Percentiles rank a stretch among this genome's conserved stretches.
Conservation (phyloP, 2,797 vertebrate genomes). For the Tympanoctomys barrerae region DNA sequence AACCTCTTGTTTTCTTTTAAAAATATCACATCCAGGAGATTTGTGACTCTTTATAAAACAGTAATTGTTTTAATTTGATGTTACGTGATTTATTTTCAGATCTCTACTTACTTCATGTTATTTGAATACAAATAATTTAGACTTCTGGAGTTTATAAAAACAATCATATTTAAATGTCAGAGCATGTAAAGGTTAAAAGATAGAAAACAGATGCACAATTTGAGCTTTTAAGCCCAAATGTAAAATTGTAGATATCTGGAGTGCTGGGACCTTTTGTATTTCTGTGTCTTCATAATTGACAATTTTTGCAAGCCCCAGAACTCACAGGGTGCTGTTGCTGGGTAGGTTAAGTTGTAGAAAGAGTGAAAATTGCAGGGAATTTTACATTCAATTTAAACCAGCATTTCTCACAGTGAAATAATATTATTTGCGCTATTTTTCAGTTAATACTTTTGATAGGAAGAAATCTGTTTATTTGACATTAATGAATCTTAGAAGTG, state of each 20-base stretch:
- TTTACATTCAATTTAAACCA: not conserved
- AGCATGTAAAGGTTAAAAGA: constrained; percentile 49
- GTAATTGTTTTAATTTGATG: constrained; percentile 35
- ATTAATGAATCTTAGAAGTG: not conserved
- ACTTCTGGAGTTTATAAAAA: not conserved
- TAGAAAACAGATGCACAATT: not conserved
- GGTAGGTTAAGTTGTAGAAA: not conserved
- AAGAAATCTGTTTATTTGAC: not conserved
- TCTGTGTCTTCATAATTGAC: not conserved
- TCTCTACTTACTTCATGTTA: constrained; percentile 28
- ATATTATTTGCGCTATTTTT: constrained; percentile 30
- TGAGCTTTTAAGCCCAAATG: not conserved
- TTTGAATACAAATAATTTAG: constrained; percentile 42
- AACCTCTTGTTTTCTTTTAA: constrained; percentile 28
- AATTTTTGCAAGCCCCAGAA: not conserved
- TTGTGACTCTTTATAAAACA: constrained; percentile 5
- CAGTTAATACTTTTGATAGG: not conserved
- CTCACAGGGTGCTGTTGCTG: not conserved
- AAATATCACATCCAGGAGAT: constrained; percentile 49
- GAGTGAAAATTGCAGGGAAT: not conserved
- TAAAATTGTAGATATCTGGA: not conserved
- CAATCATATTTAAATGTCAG: constrained; percentile 41
- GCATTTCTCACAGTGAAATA: not conserved
- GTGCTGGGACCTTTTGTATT: not conserved
- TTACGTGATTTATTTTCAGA: constrained; percentile 31